Conservation (phyloP, 2,797 vertebrate genomes). For the Pipistrellus pygmaeus region DNA sequence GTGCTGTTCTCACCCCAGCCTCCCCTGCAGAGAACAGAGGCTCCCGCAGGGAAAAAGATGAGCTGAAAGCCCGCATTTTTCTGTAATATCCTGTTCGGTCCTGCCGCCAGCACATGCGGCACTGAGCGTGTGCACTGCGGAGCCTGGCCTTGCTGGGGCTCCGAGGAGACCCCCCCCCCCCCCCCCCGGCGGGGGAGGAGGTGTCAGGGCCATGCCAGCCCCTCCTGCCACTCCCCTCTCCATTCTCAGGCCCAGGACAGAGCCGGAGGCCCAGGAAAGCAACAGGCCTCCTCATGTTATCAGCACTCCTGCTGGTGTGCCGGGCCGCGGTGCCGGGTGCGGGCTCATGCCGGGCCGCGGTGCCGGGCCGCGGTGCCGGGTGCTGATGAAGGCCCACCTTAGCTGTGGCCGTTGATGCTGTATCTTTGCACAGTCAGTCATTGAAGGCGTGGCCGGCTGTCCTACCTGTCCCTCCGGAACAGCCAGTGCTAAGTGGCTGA, state of each 20-base stretch:
- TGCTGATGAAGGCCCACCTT: not conserved
- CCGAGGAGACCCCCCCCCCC: not conserved
- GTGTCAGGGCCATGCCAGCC: not conserved
- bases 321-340: not conserved
- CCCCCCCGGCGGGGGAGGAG: not conserved
- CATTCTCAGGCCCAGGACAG: not conserved
- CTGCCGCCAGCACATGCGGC: not conserved
- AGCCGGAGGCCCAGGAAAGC: not conserved
- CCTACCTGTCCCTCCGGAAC: not conserved
- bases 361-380: too few relatives aligned
- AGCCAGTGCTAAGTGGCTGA: not conserved
- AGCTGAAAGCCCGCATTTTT: not conserved
- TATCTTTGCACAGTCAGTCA: not conserved
- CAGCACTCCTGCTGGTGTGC: not conserved
- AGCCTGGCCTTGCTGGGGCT: not conserved
- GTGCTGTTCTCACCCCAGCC: not conserved
- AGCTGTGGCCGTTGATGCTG: not conserved
- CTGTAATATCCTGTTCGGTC: not conserved
- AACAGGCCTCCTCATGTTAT: not conserved
- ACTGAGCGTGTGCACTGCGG: fast-evolving
- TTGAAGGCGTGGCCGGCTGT: not conserved
- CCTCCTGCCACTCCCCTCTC: not conserved
- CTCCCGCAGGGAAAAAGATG: not conserved
- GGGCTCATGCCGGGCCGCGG: not conserved
- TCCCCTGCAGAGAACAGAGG: not conserved